Percentiles rank a stretch among this genome's conserved stretches.
Conservation (phyloP, 2,113 vertebrate species). For the Paratilapia polleni region DNA sequence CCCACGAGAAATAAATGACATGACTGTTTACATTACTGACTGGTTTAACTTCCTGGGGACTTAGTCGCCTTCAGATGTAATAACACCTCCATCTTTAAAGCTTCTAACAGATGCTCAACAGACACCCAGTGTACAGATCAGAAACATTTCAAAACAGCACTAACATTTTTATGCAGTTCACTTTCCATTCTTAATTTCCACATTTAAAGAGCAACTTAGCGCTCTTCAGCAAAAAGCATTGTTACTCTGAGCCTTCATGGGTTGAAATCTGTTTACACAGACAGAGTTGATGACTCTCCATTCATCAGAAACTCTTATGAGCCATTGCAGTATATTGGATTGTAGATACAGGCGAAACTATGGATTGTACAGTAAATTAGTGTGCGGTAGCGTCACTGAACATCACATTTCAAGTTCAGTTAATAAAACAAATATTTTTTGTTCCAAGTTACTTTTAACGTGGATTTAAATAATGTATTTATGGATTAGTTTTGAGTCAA, state of each 20-base stretch:
- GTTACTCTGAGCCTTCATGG: background rate
- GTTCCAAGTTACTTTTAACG: background rate
- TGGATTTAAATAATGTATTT: background rate
- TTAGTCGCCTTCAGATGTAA: constrained; percentile 11
- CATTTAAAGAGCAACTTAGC: background rate
- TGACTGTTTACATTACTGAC: constrained; percentile 45
- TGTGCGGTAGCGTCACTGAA: background rate
- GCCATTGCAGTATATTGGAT: background rate
- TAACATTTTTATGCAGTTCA: background rate
- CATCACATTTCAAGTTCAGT: background rate
- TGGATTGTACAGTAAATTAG: background rate
- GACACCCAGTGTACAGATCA: background rate
- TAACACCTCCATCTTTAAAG: constrained; percentile 8
- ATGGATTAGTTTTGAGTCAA: background rate
- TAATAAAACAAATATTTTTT: background rate
- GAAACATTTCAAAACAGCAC: background rate
- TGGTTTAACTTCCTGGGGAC: constrained; percentile 12
- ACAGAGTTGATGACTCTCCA: background rate
- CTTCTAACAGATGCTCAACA: background rate
- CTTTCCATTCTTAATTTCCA: background rate
- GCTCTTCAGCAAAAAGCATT: background rate
- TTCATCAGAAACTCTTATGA: too few relatives aligned
- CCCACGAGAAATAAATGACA: constrained; percentile 27
- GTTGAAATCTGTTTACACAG: background rate
- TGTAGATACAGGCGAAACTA: background rate